Evolutionary conservation across 2,797 vertebrate species (phyloP).

Genomic region (Pipistrellus nathusii): DNA sequence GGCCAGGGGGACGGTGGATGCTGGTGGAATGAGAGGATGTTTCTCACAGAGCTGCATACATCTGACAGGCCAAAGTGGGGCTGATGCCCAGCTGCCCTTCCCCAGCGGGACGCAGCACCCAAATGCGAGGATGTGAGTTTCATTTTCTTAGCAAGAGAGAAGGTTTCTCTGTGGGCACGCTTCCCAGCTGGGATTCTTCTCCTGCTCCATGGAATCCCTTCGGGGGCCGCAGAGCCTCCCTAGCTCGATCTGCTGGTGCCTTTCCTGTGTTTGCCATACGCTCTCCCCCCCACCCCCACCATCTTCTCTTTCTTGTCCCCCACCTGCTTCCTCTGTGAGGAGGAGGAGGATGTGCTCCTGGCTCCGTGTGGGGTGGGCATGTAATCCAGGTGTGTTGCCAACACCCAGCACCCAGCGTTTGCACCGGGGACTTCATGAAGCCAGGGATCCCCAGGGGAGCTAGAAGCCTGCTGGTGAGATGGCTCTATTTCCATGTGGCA

Average conservation of each 20-base stretch:
- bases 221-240: conserved; percentile 13
- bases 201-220: conserved; percentile 34
- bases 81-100: neutral
- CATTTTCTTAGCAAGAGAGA: conserved; percentile 67
- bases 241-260: neutral
- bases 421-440: conserved; percentile 86
- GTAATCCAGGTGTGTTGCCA: neutral
- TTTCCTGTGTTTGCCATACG: neutral
- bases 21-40: neutral
- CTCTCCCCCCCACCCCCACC: neutral
- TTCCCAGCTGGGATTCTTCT: conserved; percentile 66
- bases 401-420: conserved; percentile 32
- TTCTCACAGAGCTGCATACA: accelerated
- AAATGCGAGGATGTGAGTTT: neutral
- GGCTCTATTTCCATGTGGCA: conserved; percentile 68
- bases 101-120: neutral
- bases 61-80: neutral
- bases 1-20: neutral
- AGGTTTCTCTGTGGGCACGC: conserved; percentile 42
- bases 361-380: neutral
- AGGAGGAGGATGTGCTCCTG: accelerated
- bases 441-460: conserved; percentile 79
- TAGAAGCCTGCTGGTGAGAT: conserved; percentile 67
- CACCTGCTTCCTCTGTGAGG: neutral
- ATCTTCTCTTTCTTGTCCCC: neutral